phyloP scores from a whole-genome alignment of 2,113 vertebrate species.

The Ornithorhynchus anatinus region DNA sequence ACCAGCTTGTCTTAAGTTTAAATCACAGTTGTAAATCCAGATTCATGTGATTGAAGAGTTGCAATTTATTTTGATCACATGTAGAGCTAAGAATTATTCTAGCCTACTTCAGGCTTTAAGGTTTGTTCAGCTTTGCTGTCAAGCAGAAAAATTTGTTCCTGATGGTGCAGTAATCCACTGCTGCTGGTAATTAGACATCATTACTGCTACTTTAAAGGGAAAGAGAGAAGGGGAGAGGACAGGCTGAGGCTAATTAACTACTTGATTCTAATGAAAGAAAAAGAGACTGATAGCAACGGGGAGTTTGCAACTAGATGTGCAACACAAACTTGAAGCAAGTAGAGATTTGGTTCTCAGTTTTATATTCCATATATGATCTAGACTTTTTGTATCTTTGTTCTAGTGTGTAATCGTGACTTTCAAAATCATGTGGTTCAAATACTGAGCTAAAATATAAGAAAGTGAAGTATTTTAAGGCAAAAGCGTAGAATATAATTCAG shows the following conservation, averaged over 20 bases:
- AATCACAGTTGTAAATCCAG: conserved; percentile 30
- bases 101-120: conserved; percentile 58
- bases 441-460: conserved; percentile 44
- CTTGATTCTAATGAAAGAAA: conserved; percentile 81
- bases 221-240: conserved; percentile 76
- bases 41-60: conserved; percentile 43
- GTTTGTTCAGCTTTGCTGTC: conserved; percentile 66
- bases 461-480: conserved; percentile 24
- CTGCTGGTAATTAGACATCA: conserved; percentile 83
- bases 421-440: conserved; percentile 30
- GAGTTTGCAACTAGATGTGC: conserved; percentile 66
- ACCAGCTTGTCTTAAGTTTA: conserved; percentile 8
- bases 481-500: conserved; percentile 35
- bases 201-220: conserved; percentile 76
- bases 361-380: conserved; percentile 36
- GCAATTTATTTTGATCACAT: conserved; percentile 34
- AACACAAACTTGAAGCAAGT: conserved; percentile 64
- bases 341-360: conserved; percentile 51
- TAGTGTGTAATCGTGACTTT: conserved; percentile 11
- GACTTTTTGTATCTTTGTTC: conserved; percentile 26
- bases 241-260: conserved; percentile 82
- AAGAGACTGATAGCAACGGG: conserved; percentile 74
- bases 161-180: conserved; percentile 74
- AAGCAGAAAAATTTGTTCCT: conserved; percentile 69
- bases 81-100: conserved; percentile 53